Evolutionary conservation across 2,113 vertebrate species (phyloP), one percentile per base, ranked within the genome.

Genomic region (Microtus ochrogaster): DNA sequence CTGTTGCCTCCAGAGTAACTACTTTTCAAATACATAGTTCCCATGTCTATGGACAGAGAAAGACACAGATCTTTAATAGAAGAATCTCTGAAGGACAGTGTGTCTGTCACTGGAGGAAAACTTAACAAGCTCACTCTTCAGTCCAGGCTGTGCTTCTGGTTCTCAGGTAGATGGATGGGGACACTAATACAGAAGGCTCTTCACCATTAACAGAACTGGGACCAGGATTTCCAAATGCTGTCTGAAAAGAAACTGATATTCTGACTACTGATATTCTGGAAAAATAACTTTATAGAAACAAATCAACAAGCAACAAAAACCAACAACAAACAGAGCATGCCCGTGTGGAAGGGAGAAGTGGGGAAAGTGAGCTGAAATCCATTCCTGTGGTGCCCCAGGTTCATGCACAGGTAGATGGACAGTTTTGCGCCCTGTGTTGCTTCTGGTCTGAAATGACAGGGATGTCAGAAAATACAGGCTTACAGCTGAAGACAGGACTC

Each of bases 11-110:
- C 3, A 73, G 88, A 90, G 47, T 72, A 79, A 92, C 58, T 81
- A 74, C 52, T 86, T 92, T 92, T 86, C 30, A 94, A 94, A 85
- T 65, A 83, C 91, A 72, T 65, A 73, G 85, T 13, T 44, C 47
- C 22, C 72, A 30, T 49, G 52, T 88, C 87, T 52, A 16, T 33
- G 14, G n/a, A 73, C 13, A 86, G 52, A 90, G 36, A 88, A 65
- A 44, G 49, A 85, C 5, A 58, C 11, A 81, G 26, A 72, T 28
- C 22, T 88, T 92, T 39, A 78, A 28, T 19, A 47, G 33, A 85
- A 52, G 26, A 44, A 44, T 9, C n/a, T 12, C 6, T 19, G 22
- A 24, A 28, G 66, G 39, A 39, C 17, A 77, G 30, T 72, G 47
- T 68, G 21, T 3, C 17, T 77, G 7, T 85, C 21, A 30, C 41